Base-by-base conservation (phyloP, 2,113 vertebrate species). In the Pteruthius melanotis region DNA sequence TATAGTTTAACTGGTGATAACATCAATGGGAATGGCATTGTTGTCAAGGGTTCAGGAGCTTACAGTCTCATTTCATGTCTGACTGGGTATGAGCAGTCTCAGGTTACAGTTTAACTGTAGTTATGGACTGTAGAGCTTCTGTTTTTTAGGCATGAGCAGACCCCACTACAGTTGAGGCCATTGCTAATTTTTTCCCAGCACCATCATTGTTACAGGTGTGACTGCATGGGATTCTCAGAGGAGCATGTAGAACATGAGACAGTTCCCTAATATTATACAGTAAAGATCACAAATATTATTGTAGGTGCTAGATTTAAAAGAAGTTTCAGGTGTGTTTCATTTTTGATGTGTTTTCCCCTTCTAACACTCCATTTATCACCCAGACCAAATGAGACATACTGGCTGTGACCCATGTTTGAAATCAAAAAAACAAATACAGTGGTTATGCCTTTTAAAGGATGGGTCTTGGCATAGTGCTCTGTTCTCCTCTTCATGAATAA, bases 1-100 rank as follows among this genome's bases (percentile, higher is more conserved):
- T 78, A 74, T 35, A 49, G 60, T 85, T 95, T 70, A 90, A 80
- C 40, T 54, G 27, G 45, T 15, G 68, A 92, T 91, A 95, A 64
- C 35, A 86, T 86, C 82, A 44, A 33, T 56, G 40, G 28, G 21
- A 94, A 78, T 87, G 35, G 9, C 45, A 81, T 30, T 72, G 56
- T 45, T 91, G 31, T 54, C 23, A 31, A 74, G 16, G 5, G 33
- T 81, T 87, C n/a, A 37, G 77, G 54, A 90, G 13, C 56, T 81
- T 74, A 56, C 22, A 54, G 30, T 81, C 47, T 90, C 50, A 33
- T 90, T 93, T 94, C 86, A 88, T 65, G 70, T 65, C 39, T 93
- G 30, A 79, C 54, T 4, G 4, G 39, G 54, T 86, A 72, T 52
- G 35, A 90, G 27, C 30, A 64, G 39, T 83, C 63, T 88, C 63